These are phyloP conservation scores for Nibea albiflora DNA, from an alignment of 2,113 vertebrate species.

Conservation along the genomic window DNA sequence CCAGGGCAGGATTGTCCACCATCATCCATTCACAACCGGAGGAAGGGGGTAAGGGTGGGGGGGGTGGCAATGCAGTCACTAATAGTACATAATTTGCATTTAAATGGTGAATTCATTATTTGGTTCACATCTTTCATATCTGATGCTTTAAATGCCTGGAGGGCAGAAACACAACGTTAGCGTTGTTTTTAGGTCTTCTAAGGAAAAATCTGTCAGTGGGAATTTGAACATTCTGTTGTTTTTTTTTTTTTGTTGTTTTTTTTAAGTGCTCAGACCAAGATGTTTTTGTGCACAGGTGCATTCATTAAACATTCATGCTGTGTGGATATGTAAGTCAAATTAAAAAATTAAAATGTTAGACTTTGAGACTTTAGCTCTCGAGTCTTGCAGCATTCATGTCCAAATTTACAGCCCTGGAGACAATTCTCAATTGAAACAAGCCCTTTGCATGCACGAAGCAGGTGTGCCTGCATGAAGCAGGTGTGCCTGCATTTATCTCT, in stretches of 20 bases:
- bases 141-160: neutral
- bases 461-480: neutral
- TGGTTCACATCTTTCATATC: neutral
- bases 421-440: neutral
- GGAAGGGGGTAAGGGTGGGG: neutral
- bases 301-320: neutral
- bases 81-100: neutral
- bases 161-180: neutral
- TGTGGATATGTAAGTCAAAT: neutral
- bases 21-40: neutral
- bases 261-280: neutral
- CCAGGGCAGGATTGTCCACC: too few species aligned
- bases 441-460: neutral
- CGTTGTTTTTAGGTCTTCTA: neutral
- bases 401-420: neutral
- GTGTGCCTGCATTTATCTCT: neutral
- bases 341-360: neutral
- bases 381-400: neutral
- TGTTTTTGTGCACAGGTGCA: neutral
- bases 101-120: neutral
- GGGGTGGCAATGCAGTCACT: neutral
- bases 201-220: neutral
- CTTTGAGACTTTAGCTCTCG: neutral
- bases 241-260: neutral
- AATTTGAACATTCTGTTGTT: neutral